These are phyloP conservation scores for Mesorhabditis sp. DNA, from an alignment of 2,888 invertebrate species.

Conservation along the genomic window DNA sequence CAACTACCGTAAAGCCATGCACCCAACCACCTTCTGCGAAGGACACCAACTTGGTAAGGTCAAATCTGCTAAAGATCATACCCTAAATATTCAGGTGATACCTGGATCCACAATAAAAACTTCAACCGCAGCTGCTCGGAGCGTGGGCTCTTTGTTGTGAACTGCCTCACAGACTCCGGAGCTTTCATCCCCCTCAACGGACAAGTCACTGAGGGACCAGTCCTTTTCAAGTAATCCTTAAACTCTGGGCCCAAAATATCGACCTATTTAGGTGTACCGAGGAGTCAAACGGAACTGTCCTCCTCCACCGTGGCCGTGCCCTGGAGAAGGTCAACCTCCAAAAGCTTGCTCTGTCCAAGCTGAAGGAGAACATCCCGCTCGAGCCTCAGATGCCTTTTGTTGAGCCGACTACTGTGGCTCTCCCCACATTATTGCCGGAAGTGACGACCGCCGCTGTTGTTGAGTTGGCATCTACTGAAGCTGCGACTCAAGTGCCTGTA, in stretches of 20 bases:
- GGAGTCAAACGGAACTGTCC: neutral
- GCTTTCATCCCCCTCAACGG: constrained; percentile 29
- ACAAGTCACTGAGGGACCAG: neutral
- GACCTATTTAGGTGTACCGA: neutral
- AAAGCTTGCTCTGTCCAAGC: neutral
- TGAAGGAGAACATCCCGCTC: no score
- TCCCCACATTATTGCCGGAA: neutral
- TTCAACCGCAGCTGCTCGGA: constrained; percentile 36
- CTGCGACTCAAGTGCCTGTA: neutral
- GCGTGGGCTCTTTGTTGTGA: constrained; percentile 27
- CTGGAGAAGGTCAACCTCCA: neutral
- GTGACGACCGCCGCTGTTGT: neutral
- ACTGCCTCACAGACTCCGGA: constrained; percentile 39
- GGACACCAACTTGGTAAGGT: neutral
- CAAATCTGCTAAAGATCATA: neutral
- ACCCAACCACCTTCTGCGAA: constrained; percentile 4
- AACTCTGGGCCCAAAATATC: no score
- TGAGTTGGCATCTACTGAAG: neutral
- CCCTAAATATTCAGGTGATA: constrained; percentile 14
- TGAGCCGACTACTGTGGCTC: neutral
- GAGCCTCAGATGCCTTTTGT: neutral
- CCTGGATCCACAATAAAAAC: constrained; percentile 34
- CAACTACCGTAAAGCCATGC: neutral
- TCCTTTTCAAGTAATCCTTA: neutral
- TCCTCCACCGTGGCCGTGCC: neutral